Percentiles rank a stretch among this genome's conserved stretches.
Evolutionary conservation across 2,113 vertebrate genomes (phyloP).

Genomic region (Prionailurus viverrinus): DNA sequence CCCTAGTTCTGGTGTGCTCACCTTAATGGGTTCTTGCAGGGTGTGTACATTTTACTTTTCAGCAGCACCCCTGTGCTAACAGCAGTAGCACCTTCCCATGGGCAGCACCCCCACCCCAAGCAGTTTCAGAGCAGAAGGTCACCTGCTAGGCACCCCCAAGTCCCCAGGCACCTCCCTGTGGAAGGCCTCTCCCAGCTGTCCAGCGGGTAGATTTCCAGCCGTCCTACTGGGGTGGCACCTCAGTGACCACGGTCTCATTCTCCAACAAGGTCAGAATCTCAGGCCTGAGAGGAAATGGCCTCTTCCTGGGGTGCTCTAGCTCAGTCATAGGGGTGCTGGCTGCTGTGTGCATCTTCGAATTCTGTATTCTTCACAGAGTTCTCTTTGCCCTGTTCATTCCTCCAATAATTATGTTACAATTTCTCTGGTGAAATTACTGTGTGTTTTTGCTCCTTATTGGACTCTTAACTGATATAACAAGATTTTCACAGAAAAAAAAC

Average conservation of each 20-base stretch:
- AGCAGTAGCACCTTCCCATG: neutral
- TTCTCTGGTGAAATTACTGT: neutral
- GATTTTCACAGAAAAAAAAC: neutral
- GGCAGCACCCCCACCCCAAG: neutral
- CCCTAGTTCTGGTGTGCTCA: neutral
- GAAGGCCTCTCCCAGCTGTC: neutral
- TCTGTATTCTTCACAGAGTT: neutral
- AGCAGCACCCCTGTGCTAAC: neutral
- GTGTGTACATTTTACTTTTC: neutral
- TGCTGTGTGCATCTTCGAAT: neutral
- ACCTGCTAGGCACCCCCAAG: neutral
- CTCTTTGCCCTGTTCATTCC: neutral
- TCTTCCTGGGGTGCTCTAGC: neutral
- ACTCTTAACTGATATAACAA: slow-evolving; percentile 3
- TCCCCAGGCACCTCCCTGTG: neutral
- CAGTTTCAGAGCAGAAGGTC: neutral
- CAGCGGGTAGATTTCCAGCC: neutral
- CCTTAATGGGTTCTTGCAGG: neutral
- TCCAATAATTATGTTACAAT: neutral
- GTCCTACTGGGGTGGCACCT: neutral
- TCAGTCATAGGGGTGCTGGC: neutral
- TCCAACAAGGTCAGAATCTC: neutral
- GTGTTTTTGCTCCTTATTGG: neutral
- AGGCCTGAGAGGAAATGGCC: neutral
- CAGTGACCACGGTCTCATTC: neutral